A percentile compares a stretch with the other conserved stretches of the same genome.
Conservation (phyloP, 2,113 vertebrate species). For the Hippocampus mohnikei region DNA sequence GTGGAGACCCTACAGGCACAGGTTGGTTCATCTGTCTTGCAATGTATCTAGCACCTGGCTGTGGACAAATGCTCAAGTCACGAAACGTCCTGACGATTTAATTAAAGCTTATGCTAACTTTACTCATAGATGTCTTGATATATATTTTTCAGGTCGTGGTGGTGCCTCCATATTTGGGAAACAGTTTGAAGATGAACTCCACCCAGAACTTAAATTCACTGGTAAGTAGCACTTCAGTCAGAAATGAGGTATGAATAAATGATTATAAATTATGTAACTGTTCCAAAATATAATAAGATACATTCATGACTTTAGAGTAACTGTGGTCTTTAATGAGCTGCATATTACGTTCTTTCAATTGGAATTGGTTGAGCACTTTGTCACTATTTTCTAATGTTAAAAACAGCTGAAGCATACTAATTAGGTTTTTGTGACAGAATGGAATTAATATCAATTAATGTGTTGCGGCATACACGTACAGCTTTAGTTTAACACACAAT, state of each 20-base stretch:
- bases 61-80: neutral
- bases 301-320: neutral
- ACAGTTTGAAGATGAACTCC: conserved; percentile 92
- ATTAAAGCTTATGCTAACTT: neutral
- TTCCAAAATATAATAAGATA: neutral
- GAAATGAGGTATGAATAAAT: neutral
- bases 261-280: neutral
- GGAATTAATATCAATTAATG: no score
- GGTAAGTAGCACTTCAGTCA: conserved; percentile 64
- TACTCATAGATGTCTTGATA: neutral
- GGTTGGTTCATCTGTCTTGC: conserved; percentile 65
- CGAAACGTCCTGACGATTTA: neutral
- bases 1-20: conserved; percentile 92
- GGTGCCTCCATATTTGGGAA: conserved; percentile 94
- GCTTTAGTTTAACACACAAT: no score
- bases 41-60: neutral
- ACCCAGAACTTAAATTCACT: conserved; percentile 90
- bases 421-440: no score
- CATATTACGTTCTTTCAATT: neutral
- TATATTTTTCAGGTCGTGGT: conserved; percentile 78
- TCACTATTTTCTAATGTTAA: no score
- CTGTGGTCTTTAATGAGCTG: no score
- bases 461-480: no score
- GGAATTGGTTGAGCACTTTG: no score
- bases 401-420: no score